Evolutionary conservation across 2,888 invertebrate species (phyloP).

Genomic region (Heliconius erato): DNA sequence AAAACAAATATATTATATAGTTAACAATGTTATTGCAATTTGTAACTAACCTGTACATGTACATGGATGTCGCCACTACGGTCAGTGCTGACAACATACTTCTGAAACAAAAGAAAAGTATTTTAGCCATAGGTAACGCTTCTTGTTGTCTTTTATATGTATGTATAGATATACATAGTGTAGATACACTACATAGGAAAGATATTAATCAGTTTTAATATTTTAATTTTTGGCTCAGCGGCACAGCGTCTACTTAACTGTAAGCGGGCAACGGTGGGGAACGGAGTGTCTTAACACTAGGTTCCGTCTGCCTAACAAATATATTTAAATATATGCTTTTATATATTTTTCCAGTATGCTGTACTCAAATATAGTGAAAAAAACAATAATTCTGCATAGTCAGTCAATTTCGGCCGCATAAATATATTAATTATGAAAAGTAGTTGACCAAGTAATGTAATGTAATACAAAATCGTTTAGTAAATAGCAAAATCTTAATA

Average conservation of each 20-base stretch:
- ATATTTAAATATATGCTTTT: too few relatives aligned
- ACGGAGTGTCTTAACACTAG: neutral
- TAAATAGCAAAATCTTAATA: neutral
- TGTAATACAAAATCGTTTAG: neutral
- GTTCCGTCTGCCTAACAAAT: neutral
- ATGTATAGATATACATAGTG: neutral
- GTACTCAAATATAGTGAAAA: too few relatives aligned
- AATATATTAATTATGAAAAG: neutral
- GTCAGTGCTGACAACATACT: constrained; percentile 91
- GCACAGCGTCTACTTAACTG: too few relatives aligned
- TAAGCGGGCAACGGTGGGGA: neutral
- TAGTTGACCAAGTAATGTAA: neutral
- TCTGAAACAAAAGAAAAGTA: constrained; percentile 86
- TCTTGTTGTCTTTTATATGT: neutral
- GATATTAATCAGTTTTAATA: too few relatives aligned
- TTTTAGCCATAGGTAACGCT: constrained; percentile 9
- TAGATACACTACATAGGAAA: neutral
- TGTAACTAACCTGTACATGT: constrained; percentile 88
- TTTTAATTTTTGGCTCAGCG: too few relatives aligned
- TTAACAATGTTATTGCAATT: too few relatives aligned
- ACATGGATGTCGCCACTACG: constrained; percentile 91
- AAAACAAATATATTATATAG: too few relatives aligned
- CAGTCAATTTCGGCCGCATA: too few relatives aligned
- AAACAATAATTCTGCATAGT: too few relatives aligned
- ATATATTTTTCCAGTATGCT: too few relatives aligned